These are phyloP conservation scores for Oceanodroma tethys DNA, from an alignment of 2,113 vertebrate species.

Conservation along the genomic window DNA sequence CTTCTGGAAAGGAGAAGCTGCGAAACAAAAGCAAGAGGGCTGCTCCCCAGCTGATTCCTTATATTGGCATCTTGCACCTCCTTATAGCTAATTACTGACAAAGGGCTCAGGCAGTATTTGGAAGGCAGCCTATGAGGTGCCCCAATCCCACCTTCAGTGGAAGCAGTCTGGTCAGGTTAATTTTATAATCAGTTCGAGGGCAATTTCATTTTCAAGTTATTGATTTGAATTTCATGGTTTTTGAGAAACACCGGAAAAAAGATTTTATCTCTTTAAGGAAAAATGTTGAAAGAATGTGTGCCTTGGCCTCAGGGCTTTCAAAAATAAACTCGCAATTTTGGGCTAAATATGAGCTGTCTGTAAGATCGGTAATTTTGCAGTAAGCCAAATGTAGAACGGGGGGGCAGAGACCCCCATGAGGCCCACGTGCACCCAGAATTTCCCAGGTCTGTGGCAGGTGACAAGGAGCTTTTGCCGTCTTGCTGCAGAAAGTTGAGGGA, in stretches of 20 bases:
- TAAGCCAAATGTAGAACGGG: background rate
- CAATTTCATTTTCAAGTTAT: background rate
- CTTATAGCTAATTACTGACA: background rate
- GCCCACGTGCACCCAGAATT: background rate
- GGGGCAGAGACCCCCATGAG: background rate
- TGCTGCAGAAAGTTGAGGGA: background rate
- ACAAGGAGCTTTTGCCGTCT: background rate
- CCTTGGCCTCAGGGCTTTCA: background rate
- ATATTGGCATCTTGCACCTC: background rate
- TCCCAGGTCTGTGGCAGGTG: background rate
- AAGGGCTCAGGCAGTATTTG: background rate
- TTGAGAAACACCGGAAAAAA: background rate
- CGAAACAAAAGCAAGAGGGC: background rate
- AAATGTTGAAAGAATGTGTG: background rate
- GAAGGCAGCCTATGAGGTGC: background rate
- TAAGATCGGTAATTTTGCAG: background rate
- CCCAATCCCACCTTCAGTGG: background rate
- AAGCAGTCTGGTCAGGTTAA: background rate
- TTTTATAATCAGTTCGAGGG: background rate
- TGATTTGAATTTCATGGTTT: background rate
- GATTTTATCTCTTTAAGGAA: background rate
- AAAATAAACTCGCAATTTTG: background rate
- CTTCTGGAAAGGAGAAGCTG: background rate
- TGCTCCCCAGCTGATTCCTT: rapidly evolving
- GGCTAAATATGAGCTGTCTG: background rate